These are phyloP conservation scores for Gymnoscopelus braueri DNA, from an alignment of 2,797 vertebrate genomes.

Conservation along the genomic window DNA sequence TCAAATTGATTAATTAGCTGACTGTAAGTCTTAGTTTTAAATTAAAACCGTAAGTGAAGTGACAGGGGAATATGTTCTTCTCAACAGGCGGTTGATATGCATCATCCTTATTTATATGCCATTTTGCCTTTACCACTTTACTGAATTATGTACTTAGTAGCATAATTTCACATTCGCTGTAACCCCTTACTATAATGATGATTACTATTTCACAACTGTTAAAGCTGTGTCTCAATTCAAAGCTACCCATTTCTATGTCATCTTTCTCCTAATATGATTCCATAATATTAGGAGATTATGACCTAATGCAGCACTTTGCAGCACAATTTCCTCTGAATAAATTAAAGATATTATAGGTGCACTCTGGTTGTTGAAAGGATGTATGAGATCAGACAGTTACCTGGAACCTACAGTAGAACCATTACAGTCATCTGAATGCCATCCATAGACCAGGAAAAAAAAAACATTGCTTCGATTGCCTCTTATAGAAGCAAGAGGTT, in stretches of 20 bases:
- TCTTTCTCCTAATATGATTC: constrained; percentile 12
- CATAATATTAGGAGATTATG: constrained; percentile 23
- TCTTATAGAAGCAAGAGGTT: not conserved
- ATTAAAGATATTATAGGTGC: constrained; percentile 13
- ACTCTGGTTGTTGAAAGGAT: constrained; percentile 8
- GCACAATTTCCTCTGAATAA: constrained; percentile 17
- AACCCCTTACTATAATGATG: not conserved
- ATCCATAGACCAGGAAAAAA: not conserved
- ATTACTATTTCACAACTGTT: not conserved
- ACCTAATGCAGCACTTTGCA: constrained; percentile 12
- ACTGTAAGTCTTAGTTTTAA: not conserved
- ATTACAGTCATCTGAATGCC: no score
- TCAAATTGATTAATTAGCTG: constrained; percentile 1
- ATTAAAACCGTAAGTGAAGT: not conserved
- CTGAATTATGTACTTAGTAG: not conserved
- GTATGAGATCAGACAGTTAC: constrained; percentile 7
- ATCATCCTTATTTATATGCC: not conserved
- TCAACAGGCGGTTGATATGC: not conserved
- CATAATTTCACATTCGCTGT: not conserved
- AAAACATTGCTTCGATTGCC: not conserved
- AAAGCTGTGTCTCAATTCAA: constrained; percentile 14
- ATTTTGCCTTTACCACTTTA: constrained; percentile 4
- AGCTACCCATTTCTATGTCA: constrained; percentile 10
- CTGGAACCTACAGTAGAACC: not conserved
- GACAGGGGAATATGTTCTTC: not conserved